Base-by-base conservation (phyloP, 2,797 vertebrate species). In the Kryptolebias ocellatus region DNA sequence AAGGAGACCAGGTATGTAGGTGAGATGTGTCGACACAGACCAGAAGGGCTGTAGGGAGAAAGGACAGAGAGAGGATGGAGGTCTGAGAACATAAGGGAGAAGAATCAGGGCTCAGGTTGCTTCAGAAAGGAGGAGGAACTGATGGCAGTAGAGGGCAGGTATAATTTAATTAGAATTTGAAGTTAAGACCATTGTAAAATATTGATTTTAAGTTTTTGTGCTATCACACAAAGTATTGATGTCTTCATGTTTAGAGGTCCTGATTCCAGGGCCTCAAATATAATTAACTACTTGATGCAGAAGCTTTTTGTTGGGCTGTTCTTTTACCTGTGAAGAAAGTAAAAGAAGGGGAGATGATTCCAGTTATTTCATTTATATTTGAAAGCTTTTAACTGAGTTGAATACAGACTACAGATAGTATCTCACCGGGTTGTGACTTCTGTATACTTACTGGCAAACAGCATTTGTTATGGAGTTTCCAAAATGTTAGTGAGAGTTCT, bases 1-100 rank as follows among this genome's bases (percentile, higher is more conserved):
- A 94, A 94, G 89, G 90, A 94, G 94, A 94, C 92, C 91, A 93
- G 92, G 92, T 72, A 83, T 93, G 85, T 92, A 88, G 90, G 88
- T 86, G 87, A 86, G 83, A 83, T 79, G 79, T 82, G 75, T 83
- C 64, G 42, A 86, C 84, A 64, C 65, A 58, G 73, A 84, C 85
- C 71, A 74, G 61, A 82, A 76, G 76, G 78, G 76, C 56, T 70
- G 69, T 45, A 80, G 72, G 67, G 73, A 80, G 80, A 78, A 52
- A 53, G 52, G 76, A 64, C 18, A 37, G 57, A 0, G 64, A 66
- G 72, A 77, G 72, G 70, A 70, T 66, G 76, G 54, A 72, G 76
- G 70, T 83, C 64, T 81, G 52, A 52, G 37, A 5, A 49, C 47
- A 60, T 46, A 31, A n/a, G 24, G 9, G 17, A 57, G 68, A 60